Evolutionary conservation across 2,797 vertebrate species (phyloP), one percentile per base, ranked within the genome.

Genomic region (Harpagifer antarcticus): DNA sequence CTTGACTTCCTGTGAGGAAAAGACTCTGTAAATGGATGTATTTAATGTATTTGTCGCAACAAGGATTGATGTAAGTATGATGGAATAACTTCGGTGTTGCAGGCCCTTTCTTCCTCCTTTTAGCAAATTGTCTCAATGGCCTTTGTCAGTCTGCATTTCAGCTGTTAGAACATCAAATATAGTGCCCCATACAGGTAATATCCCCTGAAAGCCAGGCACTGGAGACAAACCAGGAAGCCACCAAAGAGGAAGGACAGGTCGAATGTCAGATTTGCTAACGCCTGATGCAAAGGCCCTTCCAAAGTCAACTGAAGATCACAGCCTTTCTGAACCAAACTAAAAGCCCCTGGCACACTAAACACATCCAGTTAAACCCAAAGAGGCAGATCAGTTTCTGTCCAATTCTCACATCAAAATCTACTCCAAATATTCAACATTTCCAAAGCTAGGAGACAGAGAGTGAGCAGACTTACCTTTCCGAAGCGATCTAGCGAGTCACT

Each of bases 291-390:
- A 84, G 78, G 76, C 76, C 84, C 61, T 47, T 76, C 53, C 90
- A 93, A 94, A 92, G 93, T 94, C 92, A 93, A 87, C 60, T 88
- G 88, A 94, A 90, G 91, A 93, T 87, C 92, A 92, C 50, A 55
- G 72, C 9, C 6, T 23, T 66, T 47, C 27, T 42, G 9, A 9
- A 19, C 71, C 27, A 66, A 84, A 76, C 64, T 58, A 12, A 66
- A 78, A 75, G 49, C 31, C 63, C 45, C 23, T 8, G 0, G 55
- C 44, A 50, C 5, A 69, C 23, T 33, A 66, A 52, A 23, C 37
- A 61, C 16, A 20, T 10, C 44, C n/a, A 54, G 27, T 4, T 45
- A 49, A 72, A 75, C 47, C 11, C 57, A 50, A 48, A 3, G 20
- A 53, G 9, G 17, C 6, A 42, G 23, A 16, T 19, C 16, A 64